Evolutionary conservation across 1,140 invertebrate species (phyloP).

Genomic region (Brachionus sp.): DNA sequence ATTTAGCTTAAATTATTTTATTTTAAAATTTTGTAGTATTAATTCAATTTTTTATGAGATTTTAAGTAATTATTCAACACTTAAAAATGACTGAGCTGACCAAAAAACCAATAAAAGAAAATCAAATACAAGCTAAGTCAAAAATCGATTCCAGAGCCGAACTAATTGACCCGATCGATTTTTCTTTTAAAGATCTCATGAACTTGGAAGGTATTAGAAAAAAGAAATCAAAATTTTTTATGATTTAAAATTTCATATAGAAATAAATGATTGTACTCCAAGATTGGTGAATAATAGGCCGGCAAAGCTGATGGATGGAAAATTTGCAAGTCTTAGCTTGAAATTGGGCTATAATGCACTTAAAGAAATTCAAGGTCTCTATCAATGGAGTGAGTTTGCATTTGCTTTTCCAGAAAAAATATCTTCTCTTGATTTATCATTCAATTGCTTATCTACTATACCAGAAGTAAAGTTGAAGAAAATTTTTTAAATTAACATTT

Average conservation of each 20-base stretch:
- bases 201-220: constrained; percentile 29
- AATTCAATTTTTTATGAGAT: not conserved
- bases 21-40: not conserved
- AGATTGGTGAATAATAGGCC: constrained; percentile 16
- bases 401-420: constrained; percentile 18
- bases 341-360: constrained; percentile 39
- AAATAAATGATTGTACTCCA: constrained; percentile 5
- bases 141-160: constrained; percentile 33
- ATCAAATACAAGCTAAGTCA: not conserved
- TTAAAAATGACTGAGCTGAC: not conserved
- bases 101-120: constrained; percentile 16
- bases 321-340: constrained; percentile 16
- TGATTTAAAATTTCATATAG: not conserved
- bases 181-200: constrained; percentile 45
- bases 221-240: not conserved
- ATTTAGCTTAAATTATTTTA: not conserved
- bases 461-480: not conserved
- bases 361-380: constrained; percentile 33
- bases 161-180: constrained; percentile 35
- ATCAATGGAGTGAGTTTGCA: constrained; percentile 21
- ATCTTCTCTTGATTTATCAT: constrained; percentile 37
- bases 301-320: constrained; percentile 20
- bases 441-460: constrained; percentile 23
- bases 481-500: not conserved
- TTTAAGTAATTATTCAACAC: not conserved